phyloP scores from a whole-genome alignment of 2,888 invertebrate genomes.

The Anagyrus pseudococci region DNA sequence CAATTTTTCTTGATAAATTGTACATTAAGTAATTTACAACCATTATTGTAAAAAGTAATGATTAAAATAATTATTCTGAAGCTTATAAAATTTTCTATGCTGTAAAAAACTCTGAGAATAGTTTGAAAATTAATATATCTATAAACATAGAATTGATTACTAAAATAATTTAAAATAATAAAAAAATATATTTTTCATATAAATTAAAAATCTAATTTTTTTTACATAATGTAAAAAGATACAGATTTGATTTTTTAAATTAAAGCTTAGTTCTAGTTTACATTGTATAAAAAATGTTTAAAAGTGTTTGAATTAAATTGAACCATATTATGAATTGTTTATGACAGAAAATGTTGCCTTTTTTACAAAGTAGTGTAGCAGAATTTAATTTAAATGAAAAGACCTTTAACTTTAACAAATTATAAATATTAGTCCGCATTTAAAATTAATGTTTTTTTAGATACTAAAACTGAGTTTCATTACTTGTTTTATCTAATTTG shows the following conservation, averaged over 20 bases:
- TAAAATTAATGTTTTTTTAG: too few species aligned
- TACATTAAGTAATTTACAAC: background rate
- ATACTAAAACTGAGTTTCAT: too few species aligned
- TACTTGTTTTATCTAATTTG: too few species aligned
- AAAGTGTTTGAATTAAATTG: constrained; percentile 8
- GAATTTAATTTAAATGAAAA: too few species aligned
- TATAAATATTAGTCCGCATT: too few species aligned
- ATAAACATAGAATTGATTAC: background rate
- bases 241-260: constrained; percentile 19
- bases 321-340: too few species aligned
- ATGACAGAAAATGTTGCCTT: too few species aligned
- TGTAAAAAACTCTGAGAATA: background rate
- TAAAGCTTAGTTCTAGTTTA: constrained; percentile 1
- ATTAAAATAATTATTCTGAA: background rate
- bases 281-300: constrained; percentile 12
- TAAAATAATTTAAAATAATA: background rate
- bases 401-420: too few species aligned
- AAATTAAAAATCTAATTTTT: background rate
- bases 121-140: background rate
- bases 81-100: background rate
- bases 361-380: too few species aligned
- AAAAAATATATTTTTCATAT: background rate
- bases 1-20: background rate
- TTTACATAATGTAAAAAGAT: constrained; percentile 7
- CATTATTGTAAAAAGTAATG: background rate